A percentile compares a stretch with the other conserved stretches of the same genome.
Conservation (phyloP, 1,140 invertebrate species). For the Eufriesea mexicana region DNA sequence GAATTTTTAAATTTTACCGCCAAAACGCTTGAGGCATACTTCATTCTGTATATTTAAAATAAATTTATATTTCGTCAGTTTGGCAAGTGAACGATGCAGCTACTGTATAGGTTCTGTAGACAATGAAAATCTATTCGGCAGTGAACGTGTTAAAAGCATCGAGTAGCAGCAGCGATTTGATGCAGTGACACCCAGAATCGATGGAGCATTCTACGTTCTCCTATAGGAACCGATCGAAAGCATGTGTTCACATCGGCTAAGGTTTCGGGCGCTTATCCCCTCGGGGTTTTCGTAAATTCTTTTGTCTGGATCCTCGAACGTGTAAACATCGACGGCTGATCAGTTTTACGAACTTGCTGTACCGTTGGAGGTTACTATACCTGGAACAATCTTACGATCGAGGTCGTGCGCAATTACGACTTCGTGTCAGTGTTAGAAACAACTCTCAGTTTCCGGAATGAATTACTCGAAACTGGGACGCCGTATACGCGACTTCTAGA, state of each 20-base stretch:
- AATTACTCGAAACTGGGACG: constrained; percentile 15
- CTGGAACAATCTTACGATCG: constrained; percentile 32
- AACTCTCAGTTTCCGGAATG: constrained; percentile 17
- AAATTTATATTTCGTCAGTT: too few species aligned
- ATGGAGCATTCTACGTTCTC: neutral
- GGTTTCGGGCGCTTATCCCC: neutral
- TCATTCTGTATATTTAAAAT: too few species aligned
- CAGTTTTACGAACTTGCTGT: neutral
- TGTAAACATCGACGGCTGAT: neutral
- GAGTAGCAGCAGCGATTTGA: neutral
- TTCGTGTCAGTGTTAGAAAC: constrained; percentile 7
- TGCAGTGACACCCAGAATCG: neutral
- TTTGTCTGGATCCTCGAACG: neutral
- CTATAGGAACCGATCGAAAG: neutral
- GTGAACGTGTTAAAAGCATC: neutral
- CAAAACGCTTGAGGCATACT: too few species aligned
- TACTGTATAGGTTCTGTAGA: neutral
- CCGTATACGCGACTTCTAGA: neutral
- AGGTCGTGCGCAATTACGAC: constrained; percentile 18
- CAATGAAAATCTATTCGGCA: neutral
- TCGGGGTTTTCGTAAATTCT: neutral
- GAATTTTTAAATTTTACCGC: too few species aligned
- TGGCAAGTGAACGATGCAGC: too few species aligned
- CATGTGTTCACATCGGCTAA: neutral
- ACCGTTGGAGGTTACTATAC: neutral